Conservation (phyloP, 1,140 invertebrate species). For the Drosophila truncata region DNA sequence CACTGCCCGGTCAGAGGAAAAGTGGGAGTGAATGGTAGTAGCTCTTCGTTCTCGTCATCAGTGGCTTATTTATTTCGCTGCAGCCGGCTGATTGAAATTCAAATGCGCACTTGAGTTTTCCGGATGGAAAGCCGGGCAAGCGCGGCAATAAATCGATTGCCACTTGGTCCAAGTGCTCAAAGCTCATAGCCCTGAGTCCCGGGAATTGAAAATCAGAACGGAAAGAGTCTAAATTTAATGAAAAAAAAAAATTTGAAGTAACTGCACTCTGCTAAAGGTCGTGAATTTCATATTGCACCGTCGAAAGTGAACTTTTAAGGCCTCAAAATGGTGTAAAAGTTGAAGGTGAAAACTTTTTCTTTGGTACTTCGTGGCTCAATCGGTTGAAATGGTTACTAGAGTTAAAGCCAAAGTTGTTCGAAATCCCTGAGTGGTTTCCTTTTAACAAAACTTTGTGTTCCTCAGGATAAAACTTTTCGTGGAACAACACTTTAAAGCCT, state of each 20-base stretch:
- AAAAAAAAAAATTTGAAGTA: conserved; percentile 11
- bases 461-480: conserved; percentile 31
- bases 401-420: conserved; percentile 15
- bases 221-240: conserved; percentile 16
- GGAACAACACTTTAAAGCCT: conserved; percentile 21
- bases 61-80: conserved; percentile 70
- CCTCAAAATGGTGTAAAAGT: conserved; percentile 16
- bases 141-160: conserved; percentile 59
- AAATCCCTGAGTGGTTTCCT: conserved; percentile 20
- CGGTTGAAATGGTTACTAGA: conserved; percentile 28
- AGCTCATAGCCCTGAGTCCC: conserved; percentile 6
- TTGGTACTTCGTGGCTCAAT: conserved; percentile 17
- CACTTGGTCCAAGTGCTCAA: conserved; percentile 36
- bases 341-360: conserved; percentile 27
- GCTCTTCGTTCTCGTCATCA: conserved; percentile 36
- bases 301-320: conserved; percentile 14
- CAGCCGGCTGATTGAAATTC: conserved; percentile 73
- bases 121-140: conserved; percentile 40
- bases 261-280: conserved; percentile 12
- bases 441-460: conserved; percentile 13
- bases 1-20: not conserved
- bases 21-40: conserved; percentile 25
- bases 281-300: conserved; percentile 14
- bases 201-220: conserved; percentile 24
- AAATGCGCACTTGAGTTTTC: conserved; percentile 64